Evolutionary conservation across 1,140 invertebrate genomes (phyloP).

Genomic region (Drosophila burlai): DNA sequence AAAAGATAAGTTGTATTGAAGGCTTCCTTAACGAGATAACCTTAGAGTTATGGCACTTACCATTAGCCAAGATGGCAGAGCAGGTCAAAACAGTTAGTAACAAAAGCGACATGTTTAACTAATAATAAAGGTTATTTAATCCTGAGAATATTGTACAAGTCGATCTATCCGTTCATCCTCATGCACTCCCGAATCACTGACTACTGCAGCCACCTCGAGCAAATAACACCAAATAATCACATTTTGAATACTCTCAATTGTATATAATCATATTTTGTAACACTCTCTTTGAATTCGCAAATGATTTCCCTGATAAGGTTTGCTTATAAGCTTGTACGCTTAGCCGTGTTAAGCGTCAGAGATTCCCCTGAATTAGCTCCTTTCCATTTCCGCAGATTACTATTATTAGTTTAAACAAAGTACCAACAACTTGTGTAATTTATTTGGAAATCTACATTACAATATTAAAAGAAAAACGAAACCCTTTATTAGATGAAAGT

Average conservation of each 20-base stretch:
- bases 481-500: not conserved
- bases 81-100: constrained; percentile 32
- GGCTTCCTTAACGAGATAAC: not conserved
- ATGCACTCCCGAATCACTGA: not conserved
- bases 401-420: not conserved
- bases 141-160: no score
- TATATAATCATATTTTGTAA: constrained; percentile 2
- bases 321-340: not conserved
- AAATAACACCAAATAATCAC: not conserved
- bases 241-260: not conserved
- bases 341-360: not conserved
- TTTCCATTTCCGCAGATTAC: not conserved
- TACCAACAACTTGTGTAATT: not conserved
- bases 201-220: not conserved
- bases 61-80: constrained; percentile 27
- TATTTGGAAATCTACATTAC: not conserved
- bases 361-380: not conserved
- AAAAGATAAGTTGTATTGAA: not conserved
- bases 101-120: constrained; percentile 36
- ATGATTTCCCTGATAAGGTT: not conserved
- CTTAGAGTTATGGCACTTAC: constrained; percentile 22
- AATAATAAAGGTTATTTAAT: not conserved
- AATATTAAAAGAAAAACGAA: not conserved
- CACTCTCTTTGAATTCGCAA: not conserved
- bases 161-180: no score